Evolutionary conservation across 1,140 invertebrate genomes (phyloP).

Genomic region (Saccostrea cuccullata): DNA sequence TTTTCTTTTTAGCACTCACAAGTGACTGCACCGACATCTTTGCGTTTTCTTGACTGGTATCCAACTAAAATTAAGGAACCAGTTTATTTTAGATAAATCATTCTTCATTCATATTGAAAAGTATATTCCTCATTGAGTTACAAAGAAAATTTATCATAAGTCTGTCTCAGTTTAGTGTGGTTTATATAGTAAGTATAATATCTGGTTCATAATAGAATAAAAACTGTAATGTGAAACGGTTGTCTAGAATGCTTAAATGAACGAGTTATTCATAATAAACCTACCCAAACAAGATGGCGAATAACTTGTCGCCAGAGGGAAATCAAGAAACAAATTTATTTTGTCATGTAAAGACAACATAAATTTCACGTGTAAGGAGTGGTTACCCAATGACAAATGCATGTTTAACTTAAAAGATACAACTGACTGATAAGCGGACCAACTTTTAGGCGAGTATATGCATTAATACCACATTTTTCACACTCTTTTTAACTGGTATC

Average conservation of each 20-base stretch:
- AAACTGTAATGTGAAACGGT: background rate
- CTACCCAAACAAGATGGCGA: background rate
- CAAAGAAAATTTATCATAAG: too few relatives aligned
- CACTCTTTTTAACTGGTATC: too few relatives aligned
- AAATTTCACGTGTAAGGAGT: background rate
- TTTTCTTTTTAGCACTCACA: constrained; percentile 77
- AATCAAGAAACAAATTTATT: background rate
- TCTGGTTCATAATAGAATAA: too few relatives aligned
- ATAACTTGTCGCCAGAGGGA: background rate
- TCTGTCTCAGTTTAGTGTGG: too few relatives aligned
- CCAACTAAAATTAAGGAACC: background rate
- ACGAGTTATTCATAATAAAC: background rate
- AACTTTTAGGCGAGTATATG: too few relatives aligned
- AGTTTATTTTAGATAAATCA: background rate
- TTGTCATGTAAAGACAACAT: background rate
- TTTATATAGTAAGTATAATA: too few relatives aligned
- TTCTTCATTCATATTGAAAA: background rate
- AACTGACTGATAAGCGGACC: too few relatives aligned
- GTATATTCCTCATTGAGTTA: too few relatives aligned
- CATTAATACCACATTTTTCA: too few relatives aligned
- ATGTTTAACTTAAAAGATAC: too few relatives aligned
- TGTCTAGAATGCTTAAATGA: background rate
- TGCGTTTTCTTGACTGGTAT: background rate
- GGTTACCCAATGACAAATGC: background rate
- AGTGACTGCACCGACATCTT: constrained; percentile 76